A percentile compares a stretch with the other conserved stretches of the same genome.
Evolutionary conservation across 2,888 invertebrate species (phyloP).

Genomic region (Lumbricus terrestris): DNA sequence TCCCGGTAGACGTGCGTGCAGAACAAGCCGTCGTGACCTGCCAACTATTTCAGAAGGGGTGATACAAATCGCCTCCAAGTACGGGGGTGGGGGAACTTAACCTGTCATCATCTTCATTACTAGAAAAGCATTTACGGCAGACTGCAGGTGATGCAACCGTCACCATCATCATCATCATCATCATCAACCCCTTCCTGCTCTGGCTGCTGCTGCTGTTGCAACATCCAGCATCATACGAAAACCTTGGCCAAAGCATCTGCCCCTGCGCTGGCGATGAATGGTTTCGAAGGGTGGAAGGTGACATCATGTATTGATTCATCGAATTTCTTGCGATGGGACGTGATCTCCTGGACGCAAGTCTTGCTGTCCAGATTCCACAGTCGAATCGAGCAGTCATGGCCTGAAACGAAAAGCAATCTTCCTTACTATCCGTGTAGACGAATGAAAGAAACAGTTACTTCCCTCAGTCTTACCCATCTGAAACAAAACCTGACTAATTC

Average conservation of each 20-base stretch:
- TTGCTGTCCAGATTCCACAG: constrained; percentile 78
- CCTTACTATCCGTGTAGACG: background rate
- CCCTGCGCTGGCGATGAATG: constrained; percentile 97
- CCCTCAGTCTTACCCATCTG: background rate
- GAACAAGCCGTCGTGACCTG: background rate
- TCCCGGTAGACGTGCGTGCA: background rate
- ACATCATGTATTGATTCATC: constrained; percentile 98
- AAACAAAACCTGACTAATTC: background rate
- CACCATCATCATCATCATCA: background rate
- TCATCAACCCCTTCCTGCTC: background rate
- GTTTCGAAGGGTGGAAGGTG: constrained; percentile 97
- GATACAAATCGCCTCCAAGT: background rate
- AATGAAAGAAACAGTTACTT: background rate
- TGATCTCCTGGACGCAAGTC: constrained; percentile 98
- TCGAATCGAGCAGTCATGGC: constrained; percentile 66
- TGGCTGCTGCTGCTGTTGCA: background rate
- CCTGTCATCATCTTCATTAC: background rate
- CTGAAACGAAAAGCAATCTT: constrained; percentile 51
- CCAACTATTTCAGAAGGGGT: background rate
- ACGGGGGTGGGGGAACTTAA: background rate
- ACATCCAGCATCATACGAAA: constrained; percentile 64
- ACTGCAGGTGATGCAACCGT: background rate
- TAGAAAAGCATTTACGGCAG: background rate
- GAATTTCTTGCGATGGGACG: constrained; percentile 98
- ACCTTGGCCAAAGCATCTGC: constrained; percentile 99